phyloP scores from a whole-genome alignment of 92 coral and sea anemone genomes.

The Actinernus sp. region DNA sequence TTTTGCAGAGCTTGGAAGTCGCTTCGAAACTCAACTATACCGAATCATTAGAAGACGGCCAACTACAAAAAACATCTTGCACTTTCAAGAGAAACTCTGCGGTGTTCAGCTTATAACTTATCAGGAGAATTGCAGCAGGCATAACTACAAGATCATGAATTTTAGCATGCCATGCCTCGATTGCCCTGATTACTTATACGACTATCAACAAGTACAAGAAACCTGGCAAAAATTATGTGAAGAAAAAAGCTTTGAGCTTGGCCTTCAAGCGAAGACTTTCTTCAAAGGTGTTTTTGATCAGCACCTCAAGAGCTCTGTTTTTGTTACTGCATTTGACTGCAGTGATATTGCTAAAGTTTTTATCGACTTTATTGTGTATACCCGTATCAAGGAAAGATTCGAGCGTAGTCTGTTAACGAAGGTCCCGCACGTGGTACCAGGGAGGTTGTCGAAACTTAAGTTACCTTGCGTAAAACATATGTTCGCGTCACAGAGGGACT shows the following conservation, averaged over 20 bases:
- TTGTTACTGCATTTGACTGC: slow-evolving; percentile 51
- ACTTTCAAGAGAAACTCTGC: too few relatives aligned
- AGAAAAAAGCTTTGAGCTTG: neutral
- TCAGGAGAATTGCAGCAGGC: slow-evolving; percentile 36
- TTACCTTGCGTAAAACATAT: slow-evolving; percentile 37
- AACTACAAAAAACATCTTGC: too few relatives aligned
- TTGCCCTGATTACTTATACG: slow-evolving; percentile 42
- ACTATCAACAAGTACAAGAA: slow-evolving; percentile 5
- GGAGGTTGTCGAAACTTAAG: slow-evolving; percentile 7
- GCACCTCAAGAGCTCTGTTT: slow-evolving; percentile 6
- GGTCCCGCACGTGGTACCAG: slow-evolving; percentile 23
- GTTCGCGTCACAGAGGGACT: slow-evolving; percentile 30
- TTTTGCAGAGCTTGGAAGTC: too few relatives aligned
- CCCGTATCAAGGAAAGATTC: slow-evolving; percentile 18
- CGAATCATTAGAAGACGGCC: too few relatives aligned
- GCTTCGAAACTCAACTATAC: too few relatives aligned
- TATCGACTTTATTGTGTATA: slow-evolving; percentile 27
- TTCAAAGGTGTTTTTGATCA: slow-evolving; percentile 25
- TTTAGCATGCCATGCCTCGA: slow-evolving; percentile 27
- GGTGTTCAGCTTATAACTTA: slow-evolving; percentile 28
- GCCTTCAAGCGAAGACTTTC: slow-evolving; percentile 11
- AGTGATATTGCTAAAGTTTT: slow-evolving; percentile 20
- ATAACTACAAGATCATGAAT: slow-evolving; percentile 24
- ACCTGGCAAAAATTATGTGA: slow-evolving; percentile 15
- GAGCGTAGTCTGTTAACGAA: slow-evolving; percentile 5